Conservation (phyloP, 2,113 vertebrate species). For the Carettochelys insculpta region DNA sequence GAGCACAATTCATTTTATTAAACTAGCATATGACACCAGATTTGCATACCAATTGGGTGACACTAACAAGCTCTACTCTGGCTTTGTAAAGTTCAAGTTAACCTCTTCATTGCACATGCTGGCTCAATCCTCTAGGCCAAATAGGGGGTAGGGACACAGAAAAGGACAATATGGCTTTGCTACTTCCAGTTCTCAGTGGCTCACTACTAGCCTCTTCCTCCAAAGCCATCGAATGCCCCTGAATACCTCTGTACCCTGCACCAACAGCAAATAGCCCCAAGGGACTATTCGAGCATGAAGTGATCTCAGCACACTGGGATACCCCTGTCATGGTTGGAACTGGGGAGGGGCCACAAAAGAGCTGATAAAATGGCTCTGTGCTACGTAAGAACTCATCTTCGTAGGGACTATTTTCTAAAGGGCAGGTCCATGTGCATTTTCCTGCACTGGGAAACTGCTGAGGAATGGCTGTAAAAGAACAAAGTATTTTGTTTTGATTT, state of each 20-base stretch:
- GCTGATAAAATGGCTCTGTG: background rate
- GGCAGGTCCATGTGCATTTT: background rate
- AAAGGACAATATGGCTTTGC: background rate
- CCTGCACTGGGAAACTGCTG: background rate
- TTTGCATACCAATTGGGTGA: background rate
- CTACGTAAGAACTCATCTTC: background rate
- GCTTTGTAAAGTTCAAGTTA: background rate
- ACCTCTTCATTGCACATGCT: background rate
- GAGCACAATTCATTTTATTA: background rate
- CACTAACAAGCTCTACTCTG: background rate
- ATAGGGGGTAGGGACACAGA: too few relatives aligned
- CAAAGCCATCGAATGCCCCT: background rate
- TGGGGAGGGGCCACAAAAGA: background rate
- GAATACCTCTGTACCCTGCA: background rate
- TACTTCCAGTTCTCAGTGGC: background rate
- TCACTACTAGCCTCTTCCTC: background rate
- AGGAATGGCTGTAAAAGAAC: background rate
- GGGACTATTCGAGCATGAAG: too few relatives aligned
- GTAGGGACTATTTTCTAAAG: background rate
- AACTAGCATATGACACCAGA: background rate
- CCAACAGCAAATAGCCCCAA: background rate
- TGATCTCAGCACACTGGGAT: background rate
- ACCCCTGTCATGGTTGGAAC: background rate
- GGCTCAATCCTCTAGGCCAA: background rate
- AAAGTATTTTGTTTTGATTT: background rate